Evolutionary conservation across 2,797 vertebrate genomes (phyloP).

Genomic region (Halcyon chelicuti): DNA sequence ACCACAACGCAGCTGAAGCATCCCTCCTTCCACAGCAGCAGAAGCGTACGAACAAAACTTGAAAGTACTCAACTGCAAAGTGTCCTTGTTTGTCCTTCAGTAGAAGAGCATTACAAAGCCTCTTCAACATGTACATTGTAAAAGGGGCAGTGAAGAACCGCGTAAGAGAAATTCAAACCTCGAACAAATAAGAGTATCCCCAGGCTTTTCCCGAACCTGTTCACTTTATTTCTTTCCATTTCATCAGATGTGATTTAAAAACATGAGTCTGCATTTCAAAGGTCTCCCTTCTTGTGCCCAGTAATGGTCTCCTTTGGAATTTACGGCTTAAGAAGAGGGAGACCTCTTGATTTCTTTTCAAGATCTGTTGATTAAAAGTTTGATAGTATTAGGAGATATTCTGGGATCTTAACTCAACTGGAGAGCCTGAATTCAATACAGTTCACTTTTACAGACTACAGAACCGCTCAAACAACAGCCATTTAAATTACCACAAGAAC

Average conservation of each 20-base stretch:
- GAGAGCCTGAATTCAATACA: not conserved
- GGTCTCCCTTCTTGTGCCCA: slow-evolving; percentile 20
- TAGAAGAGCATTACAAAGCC: slow-evolving; percentile 73
- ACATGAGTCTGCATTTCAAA: slow-evolving; percentile 62
- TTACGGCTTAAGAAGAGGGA: slow-evolving; percentile 25
- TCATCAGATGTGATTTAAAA: slow-evolving; percentile 69
- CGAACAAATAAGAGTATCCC: slow-evolving; percentile 74
- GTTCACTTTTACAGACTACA: slow-evolving; percentile 37
- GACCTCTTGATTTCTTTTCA: slow-evolving; percentile 32
- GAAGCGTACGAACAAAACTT: slow-evolving; percentile 48
- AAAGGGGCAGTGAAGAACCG: slow-evolving; percentile 70
- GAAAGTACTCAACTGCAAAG: slow-evolving; percentile 72
- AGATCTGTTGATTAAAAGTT: slow-evolving; percentile 47
- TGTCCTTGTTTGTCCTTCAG: slow-evolving; percentile 78
- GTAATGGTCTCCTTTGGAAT: slow-evolving; percentile 52
- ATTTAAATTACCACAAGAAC: slow-evolving; percentile 47
- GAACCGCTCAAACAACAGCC: slow-evolving; percentile 1
- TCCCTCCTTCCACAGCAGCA: slow-evolving; percentile 54
- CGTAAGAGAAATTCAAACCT: slow-evolving; percentile 70
- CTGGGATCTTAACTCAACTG: slow-evolving; percentile 9
- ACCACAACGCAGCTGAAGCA: slow-evolving; percentile 26
- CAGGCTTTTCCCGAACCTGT: slow-evolving; percentile 59
- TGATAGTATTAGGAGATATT: slow-evolving; percentile 34
- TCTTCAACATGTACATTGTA: slow-evolving; percentile 66
- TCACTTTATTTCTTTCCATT: slow-evolving; percentile 56